Evolutionary conservation across 2,113 vertebrate genomes (phyloP).

Genomic region (Pseudolaguvia tuberculata): DNA sequence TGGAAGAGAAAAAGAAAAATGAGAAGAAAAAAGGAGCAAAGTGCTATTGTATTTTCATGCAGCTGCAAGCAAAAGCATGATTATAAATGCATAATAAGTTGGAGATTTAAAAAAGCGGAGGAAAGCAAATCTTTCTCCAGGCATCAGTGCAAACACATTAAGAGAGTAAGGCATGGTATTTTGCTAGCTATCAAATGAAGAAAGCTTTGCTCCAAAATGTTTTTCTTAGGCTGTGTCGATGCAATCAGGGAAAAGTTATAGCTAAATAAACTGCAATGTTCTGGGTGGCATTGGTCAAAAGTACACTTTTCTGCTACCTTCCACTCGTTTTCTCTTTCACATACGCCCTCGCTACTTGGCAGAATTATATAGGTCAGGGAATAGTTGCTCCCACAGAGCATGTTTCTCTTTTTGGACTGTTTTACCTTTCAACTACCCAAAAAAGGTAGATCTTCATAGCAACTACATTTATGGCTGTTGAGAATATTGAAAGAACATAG

Average conservation of each 20-base stretch:
- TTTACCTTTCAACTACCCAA: background rate
- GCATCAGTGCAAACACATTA: slow-evolving; percentile 49
- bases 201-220: slow-evolving; percentile 29
- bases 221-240: slow-evolving; percentile 48
- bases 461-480: slow-evolving; percentile 18
- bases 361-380: slow-evolving; percentile 46
- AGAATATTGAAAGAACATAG: background rate
- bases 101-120: slow-evolving; percentile 32
- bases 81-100: slow-evolving; percentile 48
- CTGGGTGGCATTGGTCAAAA: slow-evolving; percentile 23
- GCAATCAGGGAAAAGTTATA: slow-evolving; percentile 24
- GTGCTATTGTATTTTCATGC: slow-evolving; percentile 39
- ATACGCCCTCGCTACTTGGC: slow-evolving; percentile 11
- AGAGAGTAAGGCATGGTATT: slow-evolving; percentile 26
- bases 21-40: background rate
- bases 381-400: slow-evolving; percentile 31
- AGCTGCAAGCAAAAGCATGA: slow-evolving; percentile 43
- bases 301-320: slow-evolving; percentile 2
- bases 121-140: slow-evolving; percentile 48
- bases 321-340: background rate
- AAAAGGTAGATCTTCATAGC: slow-evolving; percentile 2
- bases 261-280: slow-evolving; percentile 43
- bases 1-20: background rate
- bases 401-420: slow-evolving; percentile 28
- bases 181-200: slow-evolving; percentile 30